Conservation (phyloP, 2,113 vertebrate genomes). For the Sterna hirundo region DNA sequence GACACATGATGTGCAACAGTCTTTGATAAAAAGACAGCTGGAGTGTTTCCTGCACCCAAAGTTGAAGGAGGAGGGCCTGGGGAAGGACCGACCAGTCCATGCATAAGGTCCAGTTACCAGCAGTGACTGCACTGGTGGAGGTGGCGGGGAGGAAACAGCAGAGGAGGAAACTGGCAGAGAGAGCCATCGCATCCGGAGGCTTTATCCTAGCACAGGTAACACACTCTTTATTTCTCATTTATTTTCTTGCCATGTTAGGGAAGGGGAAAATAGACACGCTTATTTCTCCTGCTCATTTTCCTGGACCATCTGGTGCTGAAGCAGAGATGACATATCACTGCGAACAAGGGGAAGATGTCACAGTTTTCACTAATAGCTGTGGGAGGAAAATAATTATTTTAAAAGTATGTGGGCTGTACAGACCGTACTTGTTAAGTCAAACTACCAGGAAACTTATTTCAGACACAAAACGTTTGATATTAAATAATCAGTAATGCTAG, state of each 20-base stretch:
- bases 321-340: slow-evolving; percentile 63
- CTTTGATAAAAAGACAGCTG: background rate
- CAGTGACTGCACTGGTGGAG: background rate
- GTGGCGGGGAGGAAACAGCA: background rate
- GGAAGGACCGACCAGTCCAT: background rate
- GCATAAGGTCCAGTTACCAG: background rate
- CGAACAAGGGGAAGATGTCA: slow-evolving; percentile 65
- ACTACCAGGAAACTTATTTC: slow-evolving; percentile 62
- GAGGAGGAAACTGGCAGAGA: background rate
- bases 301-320: slow-evolving; percentile 65
- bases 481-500: slow-evolving; percentile 41
- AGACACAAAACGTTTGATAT: slow-evolving; percentile 53
- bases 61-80: background rate
- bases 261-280: slow-evolving; percentile 47
- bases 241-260: slow-evolving; percentile 17
- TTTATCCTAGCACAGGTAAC: slow-evolving; percentile 56
- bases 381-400: slow-evolving; percentile 71
- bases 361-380: slow-evolving; percentile 67
- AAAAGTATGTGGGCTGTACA: slow-evolving; percentile 66
- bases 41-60: background rate
- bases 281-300: slow-evolving; percentile 69
- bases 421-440: slow-evolving; percentile 66
- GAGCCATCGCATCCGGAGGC: background rate
- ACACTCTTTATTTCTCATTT: slow-evolving; percentile 25
- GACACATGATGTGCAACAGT: background rate